These are phyloP conservation scores for Tupaia tana DNA, from an alignment of 2,113 vertebrate genomes.

Conservation along the genomic window DNA sequence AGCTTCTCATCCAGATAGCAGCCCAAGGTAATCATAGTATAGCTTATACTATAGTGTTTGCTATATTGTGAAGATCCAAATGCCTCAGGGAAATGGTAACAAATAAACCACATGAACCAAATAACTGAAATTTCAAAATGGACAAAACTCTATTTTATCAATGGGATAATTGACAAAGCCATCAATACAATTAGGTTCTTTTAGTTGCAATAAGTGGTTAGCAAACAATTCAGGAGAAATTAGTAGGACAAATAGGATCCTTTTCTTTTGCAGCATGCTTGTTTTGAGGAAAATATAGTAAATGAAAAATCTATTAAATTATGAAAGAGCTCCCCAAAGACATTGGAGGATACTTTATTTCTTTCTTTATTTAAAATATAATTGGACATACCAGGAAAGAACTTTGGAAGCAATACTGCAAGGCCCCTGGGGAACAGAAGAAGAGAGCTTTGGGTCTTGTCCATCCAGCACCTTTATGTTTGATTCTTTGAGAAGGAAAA, in stretches of 20 bases:
- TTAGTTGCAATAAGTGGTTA: neutral
- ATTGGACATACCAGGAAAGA: constrained; percentile 33
- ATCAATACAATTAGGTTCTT: neutral
- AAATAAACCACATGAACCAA: neutral
- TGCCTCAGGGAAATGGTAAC: neutral
- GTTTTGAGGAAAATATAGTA: constrained; percentile 24
- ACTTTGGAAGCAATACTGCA: constrained; percentile 48
- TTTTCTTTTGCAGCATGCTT: constrained; percentile 23
- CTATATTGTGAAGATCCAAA: neutral
- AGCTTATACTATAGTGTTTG: neutral
- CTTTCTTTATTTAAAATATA: constrained; percentile 56
- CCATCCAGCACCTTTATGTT: constrained; percentile 46
- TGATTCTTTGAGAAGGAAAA: constrained; percentile 63
- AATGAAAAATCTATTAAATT: constrained; percentile 40
- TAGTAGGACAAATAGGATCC: neutral
- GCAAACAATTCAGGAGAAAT: neutral
- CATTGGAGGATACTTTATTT: constrained; percentile 16
- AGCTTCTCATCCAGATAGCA: neutral
- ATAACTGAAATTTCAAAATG: neutral
- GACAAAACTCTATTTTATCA: neutral
- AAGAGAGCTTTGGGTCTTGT: constrained; percentile 28
- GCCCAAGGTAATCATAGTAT: no score
- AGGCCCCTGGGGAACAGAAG: constrained; percentile 25
- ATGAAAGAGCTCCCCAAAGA: neutral
- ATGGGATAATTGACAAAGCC: neutral